Conservation (phyloP, 2,797 vertebrate species). For the Nyctibius grandis region DNA sequence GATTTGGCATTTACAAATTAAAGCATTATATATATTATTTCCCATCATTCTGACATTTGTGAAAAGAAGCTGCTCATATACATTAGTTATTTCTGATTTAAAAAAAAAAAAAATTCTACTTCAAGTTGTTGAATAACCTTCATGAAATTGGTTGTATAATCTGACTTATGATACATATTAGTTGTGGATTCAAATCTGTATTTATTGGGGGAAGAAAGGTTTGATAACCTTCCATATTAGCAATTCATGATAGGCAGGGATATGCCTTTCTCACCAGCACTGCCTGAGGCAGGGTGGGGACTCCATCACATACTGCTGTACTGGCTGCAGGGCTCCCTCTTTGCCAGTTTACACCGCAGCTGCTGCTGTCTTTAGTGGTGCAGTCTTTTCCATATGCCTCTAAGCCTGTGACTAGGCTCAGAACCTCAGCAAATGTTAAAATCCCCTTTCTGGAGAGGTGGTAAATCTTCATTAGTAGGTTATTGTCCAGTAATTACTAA, state of each 20-base stretch:
- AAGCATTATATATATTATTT: not conserved
- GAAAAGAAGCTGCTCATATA: not conserved
- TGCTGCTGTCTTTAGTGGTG: not conserved
- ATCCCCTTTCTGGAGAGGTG: not conserved
- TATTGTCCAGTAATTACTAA: not conserved
- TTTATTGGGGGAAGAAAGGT: not conserved
- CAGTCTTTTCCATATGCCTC: not conserved
- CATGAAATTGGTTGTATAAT: not conserved
- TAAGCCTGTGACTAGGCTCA: not conserved
- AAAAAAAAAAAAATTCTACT: no score
- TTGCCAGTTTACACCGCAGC: fast-evolving
- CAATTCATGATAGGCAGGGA: not conserved
- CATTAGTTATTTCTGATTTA: no score
- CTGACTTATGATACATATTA: not conserved
- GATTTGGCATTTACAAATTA: not conserved
- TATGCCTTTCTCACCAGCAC: not conserved
- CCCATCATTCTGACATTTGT: not conserved
- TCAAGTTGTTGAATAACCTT: not conserved
- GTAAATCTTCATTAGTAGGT: not conserved
- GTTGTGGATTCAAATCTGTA: not conserved
- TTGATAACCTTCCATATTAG: not conserved
- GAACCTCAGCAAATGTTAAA: not conserved
- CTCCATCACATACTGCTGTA: fast-evolving
- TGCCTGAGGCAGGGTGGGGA: not conserved
- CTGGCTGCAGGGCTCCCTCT: not conserved